Base-by-base conservation (phyloP, 2,888 invertebrate species). In the Tribolium freemani region DNA sequence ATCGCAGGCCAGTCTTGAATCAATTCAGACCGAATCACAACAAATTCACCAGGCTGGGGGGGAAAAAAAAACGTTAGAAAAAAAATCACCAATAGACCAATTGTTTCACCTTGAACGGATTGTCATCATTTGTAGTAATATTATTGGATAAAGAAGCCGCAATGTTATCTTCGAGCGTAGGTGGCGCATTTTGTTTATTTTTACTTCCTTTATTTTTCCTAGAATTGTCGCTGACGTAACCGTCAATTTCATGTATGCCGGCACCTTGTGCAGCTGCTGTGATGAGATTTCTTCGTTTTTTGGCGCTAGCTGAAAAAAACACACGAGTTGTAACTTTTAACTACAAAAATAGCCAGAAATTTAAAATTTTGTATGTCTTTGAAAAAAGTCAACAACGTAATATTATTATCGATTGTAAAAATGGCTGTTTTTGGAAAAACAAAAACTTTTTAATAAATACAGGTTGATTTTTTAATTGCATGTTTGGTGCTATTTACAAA, bases 11-110 rank as follows among this genome's bases (percentile, higher is more conserved):
- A 94, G 85, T 95, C 93, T 84, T 93, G 91, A 71, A 90, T 90
- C 77, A 95, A 86, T 87, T 97, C 96, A 60, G 92, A 90, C 87
- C 94, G 94, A 82, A 96, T 90, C 45, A 95, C 94, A 75, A 97
- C 93, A 88, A 96, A 97, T 83, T 95, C 95, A 50, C 96, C 96
- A 75, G 93, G 91, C 96, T 96, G 2, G 16, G n/a, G n/a, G n/a
- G n/a, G n/a, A n/a, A n/a, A n/a, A 16, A 16, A 16, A 16, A 16
- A 16, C 16, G 1, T 16, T 16, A 16, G 16, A 16, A 16, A 16
- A 16, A 90, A 82, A 76, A 76, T n/a, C 50, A 67, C 60, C 8
- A 13, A 11, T 8, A 26, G 2, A 26, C 26, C 26, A 38, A 38
- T 38, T 38, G 5, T 26, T 3, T 67, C 85, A 90, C 90, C 88